Percentiles rank a stretch among this genome's conserved stretches.
phyloP scores from a whole-genome alignment of 2,113 vertebrate genomes.

The Lethenteron camtschaticum region DNA sequence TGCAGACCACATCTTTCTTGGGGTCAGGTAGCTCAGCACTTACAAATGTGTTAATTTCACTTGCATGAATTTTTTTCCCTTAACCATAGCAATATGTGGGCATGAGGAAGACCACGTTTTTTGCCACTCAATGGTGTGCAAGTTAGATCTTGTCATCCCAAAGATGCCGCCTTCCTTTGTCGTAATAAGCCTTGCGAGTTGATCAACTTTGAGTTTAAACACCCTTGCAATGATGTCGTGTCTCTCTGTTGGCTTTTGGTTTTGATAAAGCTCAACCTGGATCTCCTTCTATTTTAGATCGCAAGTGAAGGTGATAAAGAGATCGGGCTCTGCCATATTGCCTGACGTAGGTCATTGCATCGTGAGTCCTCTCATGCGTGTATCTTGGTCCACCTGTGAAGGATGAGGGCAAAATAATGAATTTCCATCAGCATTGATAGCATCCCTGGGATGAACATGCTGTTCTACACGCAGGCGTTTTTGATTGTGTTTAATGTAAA shows the following conservation, averaged over 20 bases:
- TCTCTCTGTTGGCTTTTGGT: slow-evolving; percentile 2
- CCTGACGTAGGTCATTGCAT: neutral
- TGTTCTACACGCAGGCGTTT: slow-evolving; percentile 4
- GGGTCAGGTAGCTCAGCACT: too few species aligned
- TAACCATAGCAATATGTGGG: too few species aligned
- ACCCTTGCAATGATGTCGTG: neutral
- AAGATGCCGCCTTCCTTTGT: too few species aligned
- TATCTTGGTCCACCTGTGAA: neutral
- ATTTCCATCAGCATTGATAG: slow-evolving; percentile 2
- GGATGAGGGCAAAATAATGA: neutral
- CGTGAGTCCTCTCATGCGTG: neutral
- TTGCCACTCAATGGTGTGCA: too few species aligned
- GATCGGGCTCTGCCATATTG: slow-evolving; percentile 1
- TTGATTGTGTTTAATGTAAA: neutral
- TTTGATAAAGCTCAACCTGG: slow-evolving; percentile 1
- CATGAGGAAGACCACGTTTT: too few species aligned
- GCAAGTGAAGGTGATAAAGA: slow-evolving; percentile 5
- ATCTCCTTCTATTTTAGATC: neutral
- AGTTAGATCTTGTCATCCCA: too few species aligned
- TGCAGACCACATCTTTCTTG: too few species aligned
- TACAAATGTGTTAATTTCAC: too few species aligned
- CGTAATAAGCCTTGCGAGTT: neutral
- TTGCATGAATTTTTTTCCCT: too few species aligned
- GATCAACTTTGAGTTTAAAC: neutral
- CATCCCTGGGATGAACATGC: neutral